These are phyloP conservation scores for Cancer borealis DNA, from an alignment of 2,888 invertebrate species.

Conservation along the genomic window DNA sequence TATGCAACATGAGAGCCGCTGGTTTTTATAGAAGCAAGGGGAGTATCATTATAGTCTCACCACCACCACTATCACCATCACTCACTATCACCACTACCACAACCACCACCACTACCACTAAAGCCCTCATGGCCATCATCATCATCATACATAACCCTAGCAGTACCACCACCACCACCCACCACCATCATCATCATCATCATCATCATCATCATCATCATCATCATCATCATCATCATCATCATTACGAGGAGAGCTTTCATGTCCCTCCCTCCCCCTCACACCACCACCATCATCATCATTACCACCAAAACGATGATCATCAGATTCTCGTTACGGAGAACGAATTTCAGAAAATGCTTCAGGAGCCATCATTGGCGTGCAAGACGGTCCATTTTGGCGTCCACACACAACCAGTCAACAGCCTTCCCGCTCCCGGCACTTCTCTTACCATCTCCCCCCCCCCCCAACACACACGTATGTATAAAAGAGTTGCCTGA, in stretches of 20 bases:
- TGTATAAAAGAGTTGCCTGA: neutral
- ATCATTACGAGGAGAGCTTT: neutral
- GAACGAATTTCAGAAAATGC: constrained; percentile 38
- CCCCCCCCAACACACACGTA: neutral
- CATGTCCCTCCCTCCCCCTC: neutral
- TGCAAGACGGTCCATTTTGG: constrained; percentile 30
- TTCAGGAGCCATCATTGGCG: constrained; percentile 2
- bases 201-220: constrained; percentile 25
- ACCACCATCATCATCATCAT: constrained; percentile 30
- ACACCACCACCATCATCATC: neutral
- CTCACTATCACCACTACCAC: neutral
- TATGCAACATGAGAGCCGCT: neutral
- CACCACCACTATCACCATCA: neutral
- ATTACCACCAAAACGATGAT: constrained; percentile 32
- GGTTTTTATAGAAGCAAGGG: neutral
- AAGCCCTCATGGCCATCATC: neutral
- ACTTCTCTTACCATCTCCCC: neutral
- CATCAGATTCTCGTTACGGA: constrained; percentile 35
- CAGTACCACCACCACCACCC: neutral
- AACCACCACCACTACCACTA: neutral
- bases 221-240: constrained; percentile 33
- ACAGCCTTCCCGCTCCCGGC: neutral
- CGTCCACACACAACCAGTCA: neutral
- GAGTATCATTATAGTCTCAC: neutral
- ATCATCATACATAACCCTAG: constrained; percentile 9